A percentile compares a stretch with the other conserved stretches of the same genome.
Conservation (phyloP, 1,140 invertebrate genomes). For the Schlechtendalia chinensis region DNA sequence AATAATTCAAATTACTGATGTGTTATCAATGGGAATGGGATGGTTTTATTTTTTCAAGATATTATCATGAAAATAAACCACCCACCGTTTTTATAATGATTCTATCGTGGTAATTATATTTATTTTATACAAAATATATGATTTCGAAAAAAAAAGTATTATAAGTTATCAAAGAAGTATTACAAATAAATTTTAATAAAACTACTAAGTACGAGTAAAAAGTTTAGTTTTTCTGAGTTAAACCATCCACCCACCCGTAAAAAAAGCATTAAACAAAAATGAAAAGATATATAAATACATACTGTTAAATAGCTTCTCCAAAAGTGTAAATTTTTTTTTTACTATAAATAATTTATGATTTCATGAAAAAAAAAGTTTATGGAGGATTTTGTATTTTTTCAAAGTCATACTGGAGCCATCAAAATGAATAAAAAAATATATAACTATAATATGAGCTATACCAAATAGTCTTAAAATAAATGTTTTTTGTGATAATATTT, state of each 20-base stretch:
- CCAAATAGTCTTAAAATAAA: too few relatives aligned
- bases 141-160: not conserved
- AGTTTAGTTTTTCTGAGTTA: too few relatives aligned
- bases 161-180: not conserved
- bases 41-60: too few relatives aligned
- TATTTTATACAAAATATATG: too few relatives aligned
- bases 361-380: not conserved
- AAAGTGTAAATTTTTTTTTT: not conserved
- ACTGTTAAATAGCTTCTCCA: not conserved
- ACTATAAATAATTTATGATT: constrained; percentile 1
- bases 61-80: too few relatives aligned
- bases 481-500: too few relatives aligned
- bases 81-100: too few relatives aligned
- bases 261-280: not conserved
- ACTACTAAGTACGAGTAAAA: not conserved
- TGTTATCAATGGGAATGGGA: too few relatives aligned
- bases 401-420: not conserved
- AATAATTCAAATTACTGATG: too few relatives aligned
- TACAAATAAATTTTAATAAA: not conserved
- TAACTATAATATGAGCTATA: too few relatives aligned
- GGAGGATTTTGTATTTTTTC: not conserved
- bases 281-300: not conserved
- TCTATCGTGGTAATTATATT: too few relatives aligned
- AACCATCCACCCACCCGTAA: not conserved
- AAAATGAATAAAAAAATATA: too few relatives aligned